Evolutionary conservation across 2,113 vertebrate genomes (phyloP).

Genomic region (Clupea harengus): DNA sequence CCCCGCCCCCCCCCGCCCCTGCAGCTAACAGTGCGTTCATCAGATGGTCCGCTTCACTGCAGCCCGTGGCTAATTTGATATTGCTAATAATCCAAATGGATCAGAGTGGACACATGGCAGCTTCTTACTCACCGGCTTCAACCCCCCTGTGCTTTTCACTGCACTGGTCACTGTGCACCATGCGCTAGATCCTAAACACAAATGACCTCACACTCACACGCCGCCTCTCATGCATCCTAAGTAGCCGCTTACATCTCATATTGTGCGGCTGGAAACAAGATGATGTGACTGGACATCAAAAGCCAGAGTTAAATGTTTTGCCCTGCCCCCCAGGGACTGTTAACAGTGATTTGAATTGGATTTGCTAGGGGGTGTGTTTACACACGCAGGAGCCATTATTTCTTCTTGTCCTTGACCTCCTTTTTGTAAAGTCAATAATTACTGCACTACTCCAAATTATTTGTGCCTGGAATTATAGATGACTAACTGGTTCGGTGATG

Average conservation of each 20-base stretch:
- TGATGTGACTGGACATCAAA: neutral
- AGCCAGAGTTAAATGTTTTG: neutral
- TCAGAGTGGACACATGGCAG: neutral
- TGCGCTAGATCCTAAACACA: conserved; percentile 3
- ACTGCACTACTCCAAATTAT: neutral
- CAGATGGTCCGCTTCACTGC: neutral
- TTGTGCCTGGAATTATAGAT: neutral
- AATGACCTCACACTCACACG: conserved; percentile 8
- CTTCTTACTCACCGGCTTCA: neutral
- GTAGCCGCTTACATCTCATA: conserved; percentile 13
- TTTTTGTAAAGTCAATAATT: conserved; percentile 12
- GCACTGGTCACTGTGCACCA: conserved; percentile 17
- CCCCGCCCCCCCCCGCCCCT: neutral
- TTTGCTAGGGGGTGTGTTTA: neutral
- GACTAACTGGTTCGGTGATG: neutral
- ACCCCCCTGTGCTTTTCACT: neutral
- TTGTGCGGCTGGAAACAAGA: neutral
- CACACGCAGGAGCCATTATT: neutral
- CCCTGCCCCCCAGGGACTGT: neutral
- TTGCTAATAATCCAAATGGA: conserved; percentile 1
- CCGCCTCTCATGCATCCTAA: neutral
- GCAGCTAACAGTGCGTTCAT: neutral
- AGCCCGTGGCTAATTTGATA: neutral
- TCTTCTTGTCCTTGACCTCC: neutral
- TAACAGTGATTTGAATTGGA: neutral